A percentile compares a stretch with the other conserved stretches of the same genome.
Conservation (phyloP, 2,797 vertebrate species). For the Alcedo atthis region DNA sequence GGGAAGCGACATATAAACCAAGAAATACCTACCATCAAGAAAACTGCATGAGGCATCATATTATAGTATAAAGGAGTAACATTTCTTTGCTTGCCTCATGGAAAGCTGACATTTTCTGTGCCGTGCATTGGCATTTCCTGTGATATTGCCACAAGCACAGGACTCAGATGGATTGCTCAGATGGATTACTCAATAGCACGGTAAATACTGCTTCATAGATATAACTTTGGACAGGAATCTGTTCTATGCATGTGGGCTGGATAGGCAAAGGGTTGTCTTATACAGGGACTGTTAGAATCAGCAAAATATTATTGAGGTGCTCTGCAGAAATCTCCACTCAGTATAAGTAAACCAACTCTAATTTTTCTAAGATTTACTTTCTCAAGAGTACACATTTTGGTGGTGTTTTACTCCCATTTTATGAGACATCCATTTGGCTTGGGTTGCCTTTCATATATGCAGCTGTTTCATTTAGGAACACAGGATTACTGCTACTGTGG, state of each 20-base stretch:
- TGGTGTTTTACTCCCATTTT: neutral
- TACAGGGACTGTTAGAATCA: neutral
- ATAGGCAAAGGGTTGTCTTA: neutral
- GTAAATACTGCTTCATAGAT: conserved; percentile 37
- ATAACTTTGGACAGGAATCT: conserved; percentile 32
- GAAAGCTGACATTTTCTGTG: conserved; percentile 60
- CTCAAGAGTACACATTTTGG: neutral
- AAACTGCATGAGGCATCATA: conserved; percentile 5
- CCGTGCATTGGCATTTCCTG: conserved; percentile 55
- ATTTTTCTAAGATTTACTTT: neutral
- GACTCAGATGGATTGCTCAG: conserved; percentile 25
- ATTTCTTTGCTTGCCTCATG: conserved; percentile 35
- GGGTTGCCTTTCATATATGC: neutral
- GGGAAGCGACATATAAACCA: neutral
- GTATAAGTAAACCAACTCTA: neutral
- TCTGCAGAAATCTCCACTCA: neutral
- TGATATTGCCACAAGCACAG: conserved; percentile 49
- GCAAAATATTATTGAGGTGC: neutral
- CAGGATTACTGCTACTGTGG: neutral
- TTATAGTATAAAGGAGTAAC: conserved; percentile 5
- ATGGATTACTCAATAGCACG: conserved; percentile 24
- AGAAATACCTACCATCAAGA: neutral
- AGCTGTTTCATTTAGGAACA: neutral
- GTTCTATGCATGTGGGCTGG: neutral
- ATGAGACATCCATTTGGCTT: neutral